Evolutionary conservation across 2,797 vertebrate genomes (phyloP).

Genomic region (Vultur gryphus): DNA sequence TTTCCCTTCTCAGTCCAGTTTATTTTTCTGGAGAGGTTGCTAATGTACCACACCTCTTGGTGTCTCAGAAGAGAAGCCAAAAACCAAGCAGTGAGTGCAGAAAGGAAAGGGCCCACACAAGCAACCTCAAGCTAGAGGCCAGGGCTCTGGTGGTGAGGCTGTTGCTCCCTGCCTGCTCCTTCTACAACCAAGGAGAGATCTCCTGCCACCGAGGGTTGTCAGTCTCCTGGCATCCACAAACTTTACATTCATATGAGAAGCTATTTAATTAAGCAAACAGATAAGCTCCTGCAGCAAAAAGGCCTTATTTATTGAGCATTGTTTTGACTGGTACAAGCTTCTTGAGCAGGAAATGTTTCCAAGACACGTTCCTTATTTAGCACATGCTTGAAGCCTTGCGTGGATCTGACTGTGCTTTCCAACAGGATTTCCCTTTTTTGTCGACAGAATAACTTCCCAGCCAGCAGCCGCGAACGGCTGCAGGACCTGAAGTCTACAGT

Average conservation of each 20-base stretch:
- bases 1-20: neutral
- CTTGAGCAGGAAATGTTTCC: conserved; percentile 56
- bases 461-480: conserved; percentile 91
- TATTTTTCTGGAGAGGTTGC: neutral
- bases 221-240: neutral
- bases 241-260: neutral
- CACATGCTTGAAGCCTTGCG: conserved; percentile 8
- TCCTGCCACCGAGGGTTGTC: neutral
- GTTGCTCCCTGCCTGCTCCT: too few relatives aligned
- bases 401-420: conserved; percentile 23
- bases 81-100: neutral
- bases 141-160: neutral
- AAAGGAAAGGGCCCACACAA: neutral
- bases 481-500: conserved; percentile 98
- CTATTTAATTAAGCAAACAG: conserved; percentile 39
- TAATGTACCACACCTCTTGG: neutral
- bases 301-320: conserved; percentile 38
- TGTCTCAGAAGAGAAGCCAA: neutral
- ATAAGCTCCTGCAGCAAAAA: conserved; percentile 13
- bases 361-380: conserved; percentile 55
- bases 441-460: conserved; percentile 94
- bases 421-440: conserved; percentile 54
- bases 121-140: neutral
- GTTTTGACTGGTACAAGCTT: conserved; percentile 47
- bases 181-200: neutral